Evolutionary conservation across 1,140 invertebrate genomes (phyloP), one percentile per base, ranked within the genome.

Genomic region (Drosophila sucinea): DNA sequence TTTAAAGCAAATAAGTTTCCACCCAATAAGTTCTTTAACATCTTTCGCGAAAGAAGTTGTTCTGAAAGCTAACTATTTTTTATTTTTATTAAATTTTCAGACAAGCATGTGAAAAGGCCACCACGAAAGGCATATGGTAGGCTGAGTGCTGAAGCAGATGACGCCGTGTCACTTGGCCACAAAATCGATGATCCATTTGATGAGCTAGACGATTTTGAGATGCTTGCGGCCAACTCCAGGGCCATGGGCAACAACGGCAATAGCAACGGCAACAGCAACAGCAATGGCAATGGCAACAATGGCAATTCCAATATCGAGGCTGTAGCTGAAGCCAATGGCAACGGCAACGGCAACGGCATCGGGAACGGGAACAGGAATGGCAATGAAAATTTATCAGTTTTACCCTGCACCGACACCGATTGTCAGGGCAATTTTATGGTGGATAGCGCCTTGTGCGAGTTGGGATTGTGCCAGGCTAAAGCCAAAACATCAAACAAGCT

Each of bases 101-200:
- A 92, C 69, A 92, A 92, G 80, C 91, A 91, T 61, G 87, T 91
- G 33, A 92, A 92, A 66, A 72, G 91, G 30, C 91, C 91, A 58
- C 91, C 90, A 60, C 84, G 91, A 55, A 92, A 92, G 73, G 91
- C 91, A 38, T 92, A 92, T 60, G 91, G 91, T 1, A 77, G 91
- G 40, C 79, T 92, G 6, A 92, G 90, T 61, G 86, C 86, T 57
- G 90, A 91, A 69, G 85, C 83, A 30, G 90, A 91, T 77, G 91
- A 92, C 83, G 77, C 62, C 73, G 82, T 90, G 67, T 84, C 81
- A 62, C 58, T 82, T 41, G 78, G 82, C 72, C 83, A 87, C 71
- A 91, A 90, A 90, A 91, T 91, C 81, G 90, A 92, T 90, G 87
- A 92, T 92, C 84, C 91, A 44, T 92, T 90, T 66, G 91, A 92